Conservation (phyloP, 2,888 invertebrate species). For the Lasioglossum leucozonium region DNA sequence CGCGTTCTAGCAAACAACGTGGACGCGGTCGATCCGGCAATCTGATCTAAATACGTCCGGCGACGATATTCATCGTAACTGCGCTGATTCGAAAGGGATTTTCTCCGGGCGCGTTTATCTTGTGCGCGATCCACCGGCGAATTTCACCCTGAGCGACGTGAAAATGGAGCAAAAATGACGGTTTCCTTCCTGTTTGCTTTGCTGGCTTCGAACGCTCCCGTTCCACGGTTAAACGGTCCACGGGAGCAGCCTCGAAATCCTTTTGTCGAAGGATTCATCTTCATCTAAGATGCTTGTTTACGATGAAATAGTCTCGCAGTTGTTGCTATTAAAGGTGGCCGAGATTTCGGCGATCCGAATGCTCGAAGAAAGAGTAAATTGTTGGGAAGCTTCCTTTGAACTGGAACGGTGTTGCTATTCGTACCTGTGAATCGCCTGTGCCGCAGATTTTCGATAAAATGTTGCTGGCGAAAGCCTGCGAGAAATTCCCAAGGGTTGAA, state of each 20-base stretch:
- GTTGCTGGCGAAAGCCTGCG: neutral
- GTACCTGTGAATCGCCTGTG: neutral
- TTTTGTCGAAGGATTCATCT: neutral
- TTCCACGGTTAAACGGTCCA: neutral
- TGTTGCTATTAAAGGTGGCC: neutral
- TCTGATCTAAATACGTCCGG: conserved; percentile 77
- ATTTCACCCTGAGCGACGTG: conserved; percentile 67
- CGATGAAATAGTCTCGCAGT: neutral
- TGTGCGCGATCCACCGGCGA: conserved; percentile 16
- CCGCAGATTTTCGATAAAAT: neutral
- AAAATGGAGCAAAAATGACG: conserved; percentile 70
- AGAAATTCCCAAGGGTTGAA: neutral
- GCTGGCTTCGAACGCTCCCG: neutral
- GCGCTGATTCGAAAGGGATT: conserved; percentile 35
- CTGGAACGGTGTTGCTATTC: neutral
- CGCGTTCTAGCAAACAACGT: conserved; percentile 73
- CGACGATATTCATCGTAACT: conserved; percentile 58
- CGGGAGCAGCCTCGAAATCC: neutral
- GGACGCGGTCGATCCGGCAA: conserved; percentile 72
- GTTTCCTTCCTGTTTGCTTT: conserved; percentile 72
- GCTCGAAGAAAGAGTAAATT: neutral
- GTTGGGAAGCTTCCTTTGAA: neutral
- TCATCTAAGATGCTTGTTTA: neutral
- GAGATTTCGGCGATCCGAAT: neutral
- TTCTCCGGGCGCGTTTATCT: conserved; percentile 26